Conservation (phyloP, 1,140 invertebrate species). For the Holcopasites calliopsidis region DNA sequence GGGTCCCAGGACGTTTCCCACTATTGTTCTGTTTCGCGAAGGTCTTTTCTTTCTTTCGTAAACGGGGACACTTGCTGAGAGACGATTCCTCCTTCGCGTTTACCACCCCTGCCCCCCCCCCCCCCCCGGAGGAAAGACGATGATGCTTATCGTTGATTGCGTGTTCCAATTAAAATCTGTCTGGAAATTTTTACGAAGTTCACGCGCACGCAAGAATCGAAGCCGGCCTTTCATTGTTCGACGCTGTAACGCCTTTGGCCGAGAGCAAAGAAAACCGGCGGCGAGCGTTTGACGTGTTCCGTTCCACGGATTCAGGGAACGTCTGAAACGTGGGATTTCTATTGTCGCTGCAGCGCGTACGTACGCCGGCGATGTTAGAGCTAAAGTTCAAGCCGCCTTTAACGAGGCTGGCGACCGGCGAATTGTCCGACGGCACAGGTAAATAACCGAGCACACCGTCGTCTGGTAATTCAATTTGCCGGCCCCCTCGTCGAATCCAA, state of each 20-base stretch:
- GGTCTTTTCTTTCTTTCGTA: slow-evolving; percentile 14
- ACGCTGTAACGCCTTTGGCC: not conserved
- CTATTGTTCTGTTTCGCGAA: slow-evolving; percentile 54
- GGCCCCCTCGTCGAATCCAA: slow-evolving; percentile 56
- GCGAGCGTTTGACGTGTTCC: slow-evolving; percentile 10
- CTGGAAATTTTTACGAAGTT: not conserved
- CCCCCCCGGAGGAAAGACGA: no score
- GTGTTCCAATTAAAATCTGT: not conserved
- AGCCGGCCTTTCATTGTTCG: slow-evolving; percentile 12
- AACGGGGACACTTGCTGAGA: slow-evolving; percentile 35
- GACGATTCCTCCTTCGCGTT: not conserved
- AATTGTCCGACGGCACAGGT: slow-evolving; percentile 54
- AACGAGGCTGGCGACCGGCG: slow-evolving; percentile 42
- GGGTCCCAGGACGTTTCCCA: slow-evolving; percentile 63
- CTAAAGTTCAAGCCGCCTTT: slow-evolving; percentile 34
- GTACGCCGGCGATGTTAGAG: no score
- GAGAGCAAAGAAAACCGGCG: not conserved
- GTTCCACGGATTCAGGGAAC: slow-evolving; percentile 8
- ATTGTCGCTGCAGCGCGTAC: not conserved
- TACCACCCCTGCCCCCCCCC: no score
- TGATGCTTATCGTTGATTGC: not conserved
- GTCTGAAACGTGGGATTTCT: slow-evolving; percentile 13
- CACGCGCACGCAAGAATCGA: not conserved
- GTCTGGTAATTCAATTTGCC: slow-evolving; percentile 60
- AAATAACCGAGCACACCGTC: slow-evolving; percentile 63